phyloP scores from a whole-genome alignment of 1,140 invertebrate species.

The Venturia canescens region DNA sequence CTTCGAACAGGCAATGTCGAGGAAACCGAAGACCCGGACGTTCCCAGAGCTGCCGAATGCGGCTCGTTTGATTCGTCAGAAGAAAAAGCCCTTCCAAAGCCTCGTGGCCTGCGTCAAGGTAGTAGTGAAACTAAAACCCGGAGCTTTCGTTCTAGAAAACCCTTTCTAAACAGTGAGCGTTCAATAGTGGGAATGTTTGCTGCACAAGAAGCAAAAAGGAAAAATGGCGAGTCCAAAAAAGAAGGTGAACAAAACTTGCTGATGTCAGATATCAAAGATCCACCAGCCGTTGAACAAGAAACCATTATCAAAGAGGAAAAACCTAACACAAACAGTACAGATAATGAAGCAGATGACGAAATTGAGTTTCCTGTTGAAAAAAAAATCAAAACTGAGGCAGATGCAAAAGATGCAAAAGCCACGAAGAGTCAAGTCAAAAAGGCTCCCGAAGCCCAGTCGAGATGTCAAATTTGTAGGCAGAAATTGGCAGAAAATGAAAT shows the following conservation, averaged over 20 bases:
- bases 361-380: conserved; percentile 2
- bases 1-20: conserved; percentile 2
- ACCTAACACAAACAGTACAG: not conserved
- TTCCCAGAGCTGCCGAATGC: not conserved
- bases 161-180: not conserved
- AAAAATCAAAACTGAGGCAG: conserved; percentile 1
- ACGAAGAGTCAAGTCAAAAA: not conserved
- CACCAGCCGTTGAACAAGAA: not conserved
- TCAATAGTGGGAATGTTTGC: conserved; percentile 23
- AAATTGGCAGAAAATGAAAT: conserved; percentile 81
- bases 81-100: not conserved
- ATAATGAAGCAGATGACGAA: not conserved
- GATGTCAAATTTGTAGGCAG: conserved; percentile 69
- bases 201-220: conserved; percentile 3
- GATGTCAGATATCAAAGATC: not conserved
- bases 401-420: not conserved
- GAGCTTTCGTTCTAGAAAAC: not conserved
- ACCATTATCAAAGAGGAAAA: not conserved
- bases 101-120: not conserved
- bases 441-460: not conserved
- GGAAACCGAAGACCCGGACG: not conserved
- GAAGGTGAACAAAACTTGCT: not conserved
- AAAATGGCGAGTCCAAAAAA: not conserved
- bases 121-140: not conserved
- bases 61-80: not conserved